These are phyloP conservation scores for Psittacula derbiana DNA, from an alignment of 2,797 vertebrate species.

Conservation along the genomic window DNA sequence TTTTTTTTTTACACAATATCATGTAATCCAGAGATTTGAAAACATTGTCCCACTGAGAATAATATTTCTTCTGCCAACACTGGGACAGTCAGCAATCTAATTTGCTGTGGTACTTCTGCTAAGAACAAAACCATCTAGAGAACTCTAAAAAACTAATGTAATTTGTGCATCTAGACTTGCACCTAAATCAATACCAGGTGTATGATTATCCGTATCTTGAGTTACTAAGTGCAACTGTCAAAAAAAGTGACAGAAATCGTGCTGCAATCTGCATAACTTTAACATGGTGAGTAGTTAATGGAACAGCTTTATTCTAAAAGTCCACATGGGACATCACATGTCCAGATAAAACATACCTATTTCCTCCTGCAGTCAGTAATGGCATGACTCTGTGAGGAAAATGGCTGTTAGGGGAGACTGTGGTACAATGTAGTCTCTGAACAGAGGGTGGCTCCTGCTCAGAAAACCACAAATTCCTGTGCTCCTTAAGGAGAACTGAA, in stretches of 20 bases:
- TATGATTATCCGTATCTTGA: not conserved
- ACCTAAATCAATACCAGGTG: not conserved
- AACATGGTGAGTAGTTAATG: not conserved
- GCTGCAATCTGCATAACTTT: not conserved
- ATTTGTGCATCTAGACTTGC: not conserved
- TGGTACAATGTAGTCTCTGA: not conserved
- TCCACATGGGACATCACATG: not conserved
- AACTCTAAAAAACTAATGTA: not conserved
- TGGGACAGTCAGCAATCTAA: not conserved
- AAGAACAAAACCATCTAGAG: not conserved
- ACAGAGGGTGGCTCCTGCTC: fast-evolving
- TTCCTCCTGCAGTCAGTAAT: not conserved
- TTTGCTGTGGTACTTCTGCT: not conserved
- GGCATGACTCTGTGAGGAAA: not conserved
- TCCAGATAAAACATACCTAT: not conserved
- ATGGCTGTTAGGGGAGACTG: not conserved
- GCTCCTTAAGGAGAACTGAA: not conserved
- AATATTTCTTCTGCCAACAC: not conserved
- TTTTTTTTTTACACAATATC: not conserved
- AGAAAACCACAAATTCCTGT: not conserved
- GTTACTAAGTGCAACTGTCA: not conserved
- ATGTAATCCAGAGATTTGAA: not conserved
- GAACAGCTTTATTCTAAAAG: not conserved
- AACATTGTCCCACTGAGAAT: not conserved
- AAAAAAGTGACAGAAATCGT: not conserved